Base-by-base conservation (phyloP, 2,113 vertebrate species). In the Salvelinus namaycush region DNA sequence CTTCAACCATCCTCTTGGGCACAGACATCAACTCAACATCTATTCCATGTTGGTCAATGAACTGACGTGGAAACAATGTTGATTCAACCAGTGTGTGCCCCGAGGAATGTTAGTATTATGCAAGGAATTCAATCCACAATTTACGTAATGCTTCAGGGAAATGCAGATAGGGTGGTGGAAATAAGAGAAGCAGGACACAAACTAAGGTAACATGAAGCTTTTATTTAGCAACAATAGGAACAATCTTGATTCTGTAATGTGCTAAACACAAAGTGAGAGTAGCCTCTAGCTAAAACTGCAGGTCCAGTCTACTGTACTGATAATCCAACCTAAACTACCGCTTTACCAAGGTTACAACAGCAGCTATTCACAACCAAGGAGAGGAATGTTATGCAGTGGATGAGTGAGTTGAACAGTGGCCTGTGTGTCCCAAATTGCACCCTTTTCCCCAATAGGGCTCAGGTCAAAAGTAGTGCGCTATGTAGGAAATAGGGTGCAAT, bases 161-260 rank as follows among this genome's bases (percentile, higher is more conserved):
- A 44, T 9, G 2, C 12, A 44, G 31, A 5, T 12, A 34, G 34
- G 67, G 7, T 44, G 18, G 16, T 22, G 44, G 16, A 54, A 60
- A 76, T 39, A 29, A 14, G 22, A n/a, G 26, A 67, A 69, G 65
- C 4, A 20, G n/a, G 18, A 66, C 65, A 74, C 24, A 75, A 62
- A 16, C 39, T 20, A 1, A 80, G 59, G 72, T 31, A 73, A 84
- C 76, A 74, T 78, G 72, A 84, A 88, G 76, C 82, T 80, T 92
- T 93, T 93, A 93, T 93, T 92, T 84, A 90, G 83, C 86, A 90
- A 92, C 86, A 90, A 84, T 90, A 91, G 79, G 90, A 92, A 92
- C 76, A 80, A 76, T 51, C 22, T 79, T 78, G 60, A 84, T 83
- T 76, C 68, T 78, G 26, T 85, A 84, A 82, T 73, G n/a, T 48